phyloP scores from a whole-genome alignment of 53 echinoderm and acorn worm genomes.

The Zoroaster sp. region DNA sequence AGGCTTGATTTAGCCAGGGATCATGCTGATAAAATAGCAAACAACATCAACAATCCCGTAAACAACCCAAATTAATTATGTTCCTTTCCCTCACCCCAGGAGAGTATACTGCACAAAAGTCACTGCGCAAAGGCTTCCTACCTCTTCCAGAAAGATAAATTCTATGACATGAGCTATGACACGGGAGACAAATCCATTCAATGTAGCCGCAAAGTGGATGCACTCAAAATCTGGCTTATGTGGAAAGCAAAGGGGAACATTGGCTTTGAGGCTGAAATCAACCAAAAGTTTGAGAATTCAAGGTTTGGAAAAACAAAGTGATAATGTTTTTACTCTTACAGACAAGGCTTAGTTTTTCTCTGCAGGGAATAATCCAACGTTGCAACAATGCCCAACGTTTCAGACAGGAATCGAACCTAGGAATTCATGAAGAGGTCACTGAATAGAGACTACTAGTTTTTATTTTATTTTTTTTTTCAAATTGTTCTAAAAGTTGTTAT shows the following conservation, averaged over 20 bases:
- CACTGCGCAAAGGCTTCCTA: slow-evolving; percentile 75
- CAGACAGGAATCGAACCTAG: too few species aligned
- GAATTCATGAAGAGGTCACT: too few species aligned
- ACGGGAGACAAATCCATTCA: slow-evolving; percentile 94
- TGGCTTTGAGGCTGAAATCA: slow-evolving; percentile 81
- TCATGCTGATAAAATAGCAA: too few species aligned
- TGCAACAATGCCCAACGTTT: too few species aligned
- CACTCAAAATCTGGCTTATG: slow-evolving; percentile 96
- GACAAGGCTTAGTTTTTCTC: too few species aligned
- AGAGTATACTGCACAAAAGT: slow-evolving; percentile 65
- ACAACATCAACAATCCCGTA: too few species aligned
- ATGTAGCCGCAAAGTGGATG: slow-evolving; percentile 83
- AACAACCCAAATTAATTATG: background rate
- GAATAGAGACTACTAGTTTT: too few species aligned
- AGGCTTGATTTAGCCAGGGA: too few species aligned
- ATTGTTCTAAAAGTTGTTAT: too few species aligned
- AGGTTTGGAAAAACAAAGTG: slow-evolving; percentile 52
- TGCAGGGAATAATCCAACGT: too few species aligned
- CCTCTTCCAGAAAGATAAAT: slow-evolving; percentile 93
- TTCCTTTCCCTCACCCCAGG: slow-evolving; percentile 23
- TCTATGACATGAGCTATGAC: slow-evolving; percentile 85
- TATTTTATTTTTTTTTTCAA: too few species aligned
- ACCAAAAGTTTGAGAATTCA: slow-evolving; percentile 81
- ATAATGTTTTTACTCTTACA: too few species aligned
- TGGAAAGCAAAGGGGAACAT: slow-evolving; percentile 94